A percentile compares a stretch with the other conserved stretches of the same genome.
These are phyloP conservation scores for Myiozetetes cayanensis DNA, from an alignment of 2,113 vertebrate species.

Conservation along the genomic window DNA sequence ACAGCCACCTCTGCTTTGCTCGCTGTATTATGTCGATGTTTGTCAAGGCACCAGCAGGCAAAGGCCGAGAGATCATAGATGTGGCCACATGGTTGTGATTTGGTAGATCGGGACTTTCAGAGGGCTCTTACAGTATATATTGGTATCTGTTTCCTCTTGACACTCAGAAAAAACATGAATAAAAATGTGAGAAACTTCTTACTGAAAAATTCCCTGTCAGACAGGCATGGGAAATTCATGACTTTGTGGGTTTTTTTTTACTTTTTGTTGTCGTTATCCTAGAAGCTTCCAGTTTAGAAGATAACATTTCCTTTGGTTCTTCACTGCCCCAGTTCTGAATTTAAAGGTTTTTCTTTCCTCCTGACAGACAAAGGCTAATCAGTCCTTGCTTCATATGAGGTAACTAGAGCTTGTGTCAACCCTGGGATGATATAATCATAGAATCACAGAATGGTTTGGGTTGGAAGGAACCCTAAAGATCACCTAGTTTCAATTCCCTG, in stretches of 20 bases:
- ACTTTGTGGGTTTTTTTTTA: background rate
- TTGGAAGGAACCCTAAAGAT: background rate
- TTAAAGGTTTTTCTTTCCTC: background rate
- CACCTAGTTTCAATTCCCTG: background rate
- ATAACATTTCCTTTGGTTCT: background rate
- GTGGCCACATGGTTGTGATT: background rate
- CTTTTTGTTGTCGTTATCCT: background rate
- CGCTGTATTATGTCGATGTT: background rate
- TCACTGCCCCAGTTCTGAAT: background rate
- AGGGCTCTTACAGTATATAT: background rate
- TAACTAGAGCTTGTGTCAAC: background rate
- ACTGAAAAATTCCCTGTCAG: background rate
- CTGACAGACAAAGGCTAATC: background rate
- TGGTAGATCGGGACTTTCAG: background rate
- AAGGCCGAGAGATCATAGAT: background rate
- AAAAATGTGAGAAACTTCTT: background rate
- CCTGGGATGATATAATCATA: background rate
- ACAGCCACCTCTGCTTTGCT: background rate
- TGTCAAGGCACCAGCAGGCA: background rate
- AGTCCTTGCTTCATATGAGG: background rate
- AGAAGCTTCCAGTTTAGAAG: background rate
- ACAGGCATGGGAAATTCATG: background rate
- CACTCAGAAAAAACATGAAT: background rate
- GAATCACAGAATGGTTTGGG: background rate
- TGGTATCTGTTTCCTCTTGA: background rate